Base-by-base conservation (phyloP, 2,113 vertebrate species). In the Sporophila hypoxantha region DNA sequence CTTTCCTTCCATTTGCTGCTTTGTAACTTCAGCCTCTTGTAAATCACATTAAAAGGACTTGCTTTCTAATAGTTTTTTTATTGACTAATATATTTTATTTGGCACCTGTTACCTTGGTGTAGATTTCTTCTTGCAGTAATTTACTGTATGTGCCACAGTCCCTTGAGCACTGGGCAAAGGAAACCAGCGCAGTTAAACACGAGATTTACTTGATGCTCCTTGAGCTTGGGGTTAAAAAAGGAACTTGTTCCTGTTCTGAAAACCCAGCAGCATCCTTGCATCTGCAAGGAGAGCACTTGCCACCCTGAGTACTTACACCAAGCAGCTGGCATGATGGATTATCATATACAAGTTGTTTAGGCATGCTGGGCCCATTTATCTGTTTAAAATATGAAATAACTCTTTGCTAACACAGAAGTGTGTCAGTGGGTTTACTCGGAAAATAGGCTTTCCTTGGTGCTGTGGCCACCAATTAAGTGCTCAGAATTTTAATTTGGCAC, bases 41-140 rank as follows among this genome's bases (percentile, higher is more conserved):
- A 95, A 95, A 95, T 95, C 93, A 95, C 90, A 89, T 91, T 82
- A 93, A 95, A 93, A 94, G 77, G 41, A 39, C 71, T 88, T 56
- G 52, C 77, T 92, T 90, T 88, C 88, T 95, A 95, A 95, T 92
- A 88, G 88, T 70, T 92, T 89, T 93, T 92, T 94, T 93, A 94
- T 92, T 92, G 91, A 88, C 88, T 90, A 94, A 93, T 91, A 91
- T 69, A 90, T 95, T 94, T 95, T 70, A 92, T 91, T 84, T 85
- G 91, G 69, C 88, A 94, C 60, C 70, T 82, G 68, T 86, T 95
- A 95, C 94, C 91, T 93, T 88, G 94, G 88, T 90, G 83, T 64
- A 80, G 52, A 74, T 74, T 95, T 92, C 90, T 56, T 74, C 74
- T 60, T 68, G 57, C 83, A 67, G 75, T 88, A 94, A 92, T 95